Base-by-base conservation (phyloP, 2,797 vertebrate species). In the Spinus pinus region DNA sequence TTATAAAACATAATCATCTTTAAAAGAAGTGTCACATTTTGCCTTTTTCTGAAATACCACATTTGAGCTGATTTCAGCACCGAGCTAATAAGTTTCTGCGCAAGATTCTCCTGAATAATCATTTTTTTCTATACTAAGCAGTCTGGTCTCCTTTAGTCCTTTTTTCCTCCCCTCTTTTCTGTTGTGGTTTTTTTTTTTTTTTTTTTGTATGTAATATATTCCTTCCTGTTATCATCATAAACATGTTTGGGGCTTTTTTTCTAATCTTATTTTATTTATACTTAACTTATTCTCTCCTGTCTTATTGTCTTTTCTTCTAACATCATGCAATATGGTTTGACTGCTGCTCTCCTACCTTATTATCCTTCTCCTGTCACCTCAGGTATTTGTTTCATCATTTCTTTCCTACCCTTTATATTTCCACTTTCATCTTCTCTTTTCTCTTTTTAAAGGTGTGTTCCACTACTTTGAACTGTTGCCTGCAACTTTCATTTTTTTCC, bases 161-260 rank as follows among this genome's bases (percentile, higher is more conserved):
- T 24, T 51, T 9, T 8, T 56, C 5, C 12, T 20, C 0, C 1
- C 0, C 3, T 6, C 3, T 13, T 28, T 22, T 51, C 22, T 42
- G 23, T 5, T 39, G 39, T 25, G n/a, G n/a, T n/a, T n/a, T n/a
- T n/a, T 25, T 17, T 15, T n/a, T 35, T 35, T 27, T 49, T 57
- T 25, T 81, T 33, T 50, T 28, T 86, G 14, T 5, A 33, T 71
- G 28, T 33, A 16, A 31, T n/a, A n/a, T 61, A 39, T 51, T 77
- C 9, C 5, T 85, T 74, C 37, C n/a, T 91, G 28, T 72, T 90
- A 46, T 60, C 15, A 41, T 21, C 49, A 12, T 51, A 61, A 56
- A 22, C 5, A 18, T 84, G 3, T 4, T 86, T 17, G 15, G 1
- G 3, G 39, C 39, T 16, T 10, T 20, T 22, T 67, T 39, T 39